Conservation (phyloP, 2,888 invertebrate species). For the Scaptomyza parva region DNA sequence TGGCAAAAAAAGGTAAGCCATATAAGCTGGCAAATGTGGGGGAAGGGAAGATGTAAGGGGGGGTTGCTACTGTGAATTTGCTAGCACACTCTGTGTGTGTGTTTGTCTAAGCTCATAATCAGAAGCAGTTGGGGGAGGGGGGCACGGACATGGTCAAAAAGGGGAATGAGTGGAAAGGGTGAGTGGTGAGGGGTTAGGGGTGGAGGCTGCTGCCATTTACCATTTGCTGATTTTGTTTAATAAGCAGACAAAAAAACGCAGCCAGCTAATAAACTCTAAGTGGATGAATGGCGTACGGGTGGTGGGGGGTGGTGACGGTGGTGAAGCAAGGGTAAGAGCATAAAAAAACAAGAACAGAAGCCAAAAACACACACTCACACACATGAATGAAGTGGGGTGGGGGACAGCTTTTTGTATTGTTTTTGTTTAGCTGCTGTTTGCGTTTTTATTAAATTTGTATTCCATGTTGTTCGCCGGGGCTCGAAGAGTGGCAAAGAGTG, state of each 20-base stretch:
- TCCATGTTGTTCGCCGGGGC: slow-evolving; percentile 11
- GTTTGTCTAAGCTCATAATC: slow-evolving; percentile 52
- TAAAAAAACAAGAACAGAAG: background rate
- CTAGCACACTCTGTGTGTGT: background rate
- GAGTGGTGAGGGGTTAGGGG: too few species aligned
- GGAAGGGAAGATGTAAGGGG: background rate
- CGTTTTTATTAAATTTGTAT: slow-evolving; percentile 51
- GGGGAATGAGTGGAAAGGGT: too few species aligned
- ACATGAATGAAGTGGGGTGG: background rate
- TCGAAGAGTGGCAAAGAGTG: background rate
- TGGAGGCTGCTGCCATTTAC: slow-evolving; percentile 31
- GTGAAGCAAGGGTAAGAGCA: background rate
- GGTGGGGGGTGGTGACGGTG: background rate
- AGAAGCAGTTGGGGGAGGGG: too few species aligned
- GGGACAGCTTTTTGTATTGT: slow-evolving; percentile 39
- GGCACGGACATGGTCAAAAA: slow-evolving; percentile 12
- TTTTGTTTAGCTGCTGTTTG: slow-evolving; percentile 45
- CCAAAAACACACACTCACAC: slow-evolving; percentile 4
- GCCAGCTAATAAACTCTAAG: slow-evolving; percentile 52
- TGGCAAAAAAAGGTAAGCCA: slow-evolving; percentile 56
- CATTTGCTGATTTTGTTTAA: slow-evolving; percentile 61
- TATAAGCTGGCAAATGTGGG: slow-evolving; percentile 26
- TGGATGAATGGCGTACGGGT: slow-evolving; percentile 8
- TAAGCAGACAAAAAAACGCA: slow-evolving; percentile 52
- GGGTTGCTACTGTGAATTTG: slow-evolving; percentile 8